Evolutionary conservation across 2,113 vertebrate genomes (phyloP).

Genomic region (Sterna hirundo): DNA sequence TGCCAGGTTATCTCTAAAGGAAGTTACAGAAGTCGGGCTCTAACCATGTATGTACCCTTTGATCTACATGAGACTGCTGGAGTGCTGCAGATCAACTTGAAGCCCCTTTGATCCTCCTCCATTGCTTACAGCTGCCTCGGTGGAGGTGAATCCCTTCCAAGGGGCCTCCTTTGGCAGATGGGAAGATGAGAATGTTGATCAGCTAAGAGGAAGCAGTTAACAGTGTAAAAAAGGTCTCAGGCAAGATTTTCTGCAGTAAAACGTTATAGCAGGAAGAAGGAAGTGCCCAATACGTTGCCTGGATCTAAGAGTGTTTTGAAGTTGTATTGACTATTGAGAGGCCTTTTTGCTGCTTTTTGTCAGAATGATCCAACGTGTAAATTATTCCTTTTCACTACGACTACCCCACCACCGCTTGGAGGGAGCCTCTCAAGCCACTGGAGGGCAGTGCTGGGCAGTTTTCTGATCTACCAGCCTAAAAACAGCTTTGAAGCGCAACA

Average conservation of each 20-base stretch:
- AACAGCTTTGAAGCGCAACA: neutral
- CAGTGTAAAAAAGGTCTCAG: neutral
- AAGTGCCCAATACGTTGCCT: neutral
- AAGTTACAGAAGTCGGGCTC: neutral
- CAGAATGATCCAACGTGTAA: neutral
- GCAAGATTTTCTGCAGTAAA: neutral
- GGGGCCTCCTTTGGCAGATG: neutral
- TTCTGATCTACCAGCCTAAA: neutral
- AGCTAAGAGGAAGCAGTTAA: neutral
- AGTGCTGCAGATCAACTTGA: conserved; percentile 1
- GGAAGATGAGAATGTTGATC: neutral
- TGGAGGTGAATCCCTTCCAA: neutral
- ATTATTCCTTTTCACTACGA: fast-evolving
- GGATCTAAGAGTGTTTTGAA: neutral
- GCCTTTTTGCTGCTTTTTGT: neutral
- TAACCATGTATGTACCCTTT: neutral
- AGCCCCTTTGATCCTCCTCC: conserved; percentile 28
- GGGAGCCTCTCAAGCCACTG: neutral
- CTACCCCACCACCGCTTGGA: neutral
- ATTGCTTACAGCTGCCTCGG: neutral
- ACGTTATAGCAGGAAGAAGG: neutral
- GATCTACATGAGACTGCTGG: neutral
- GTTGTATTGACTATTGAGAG: neutral
- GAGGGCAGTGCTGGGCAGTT: conserved; percentile 9
- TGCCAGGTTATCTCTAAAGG: neutral